Evolutionary conservation across 2,888 invertebrate genomes (phyloP).

Genomic region (Himalopsyche tibetana): DNA sequence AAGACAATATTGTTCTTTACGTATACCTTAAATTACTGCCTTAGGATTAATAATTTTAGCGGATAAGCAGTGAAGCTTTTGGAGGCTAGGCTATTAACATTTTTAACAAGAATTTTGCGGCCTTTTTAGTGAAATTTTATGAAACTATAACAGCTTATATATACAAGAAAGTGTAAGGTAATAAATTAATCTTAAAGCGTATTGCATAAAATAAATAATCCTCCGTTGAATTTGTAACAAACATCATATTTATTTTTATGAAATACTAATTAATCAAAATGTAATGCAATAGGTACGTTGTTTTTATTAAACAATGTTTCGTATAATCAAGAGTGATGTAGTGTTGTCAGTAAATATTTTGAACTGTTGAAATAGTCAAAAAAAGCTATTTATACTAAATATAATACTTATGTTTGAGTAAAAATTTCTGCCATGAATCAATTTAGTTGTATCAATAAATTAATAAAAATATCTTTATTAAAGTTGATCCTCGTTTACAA

Average conservation of each 20-base stretch:
- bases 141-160: neutral
- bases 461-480: no score
- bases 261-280: neutral
- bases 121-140: conserved; percentile 2
- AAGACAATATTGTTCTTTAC: conserved; percentile 1
- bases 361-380: neutral
- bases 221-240: neutral
- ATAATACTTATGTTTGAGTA: no score
- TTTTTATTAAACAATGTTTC: neutral
- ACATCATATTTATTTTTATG: neutral
- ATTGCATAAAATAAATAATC: neutral
- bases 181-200: no score
- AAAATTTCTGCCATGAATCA: no score
- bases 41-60: neutral
- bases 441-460: no score
- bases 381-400: no score
- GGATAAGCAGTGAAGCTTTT: neutral
- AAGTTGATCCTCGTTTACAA: no score
- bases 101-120: neutral
- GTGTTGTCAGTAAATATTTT: neutral
- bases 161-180: neutral
- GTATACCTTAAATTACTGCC: neutral
- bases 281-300: neutral
- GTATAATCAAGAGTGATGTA: no score
- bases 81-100: neutral